phyloP scores from a whole-genome alignment of 2,797 vertebrate species.

The Tapirus indicus region DNA sequence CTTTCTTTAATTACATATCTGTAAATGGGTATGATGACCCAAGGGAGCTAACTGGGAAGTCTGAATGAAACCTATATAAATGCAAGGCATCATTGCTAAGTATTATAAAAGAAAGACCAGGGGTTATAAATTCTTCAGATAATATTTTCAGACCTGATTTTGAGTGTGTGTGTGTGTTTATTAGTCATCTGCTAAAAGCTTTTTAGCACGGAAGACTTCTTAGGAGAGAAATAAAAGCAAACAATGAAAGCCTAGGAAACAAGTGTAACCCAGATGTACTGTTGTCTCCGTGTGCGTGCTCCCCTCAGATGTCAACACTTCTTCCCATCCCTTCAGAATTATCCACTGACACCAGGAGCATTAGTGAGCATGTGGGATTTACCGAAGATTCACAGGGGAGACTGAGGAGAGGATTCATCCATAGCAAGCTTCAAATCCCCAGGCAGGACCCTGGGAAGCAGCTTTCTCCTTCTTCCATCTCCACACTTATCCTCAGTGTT shows the following conservation, averaged over 20 bases:
- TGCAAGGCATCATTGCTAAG: background rate
- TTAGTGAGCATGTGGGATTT: background rate
- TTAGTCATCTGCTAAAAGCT: constrained; percentile 18
- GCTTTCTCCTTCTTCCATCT: background rate
- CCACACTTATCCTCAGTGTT: background rate
- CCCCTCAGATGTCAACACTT: background rate
- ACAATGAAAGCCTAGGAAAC: background rate
- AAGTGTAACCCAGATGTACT: background rate
- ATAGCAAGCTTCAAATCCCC: background rate
- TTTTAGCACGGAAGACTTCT: constrained; percentile 40
- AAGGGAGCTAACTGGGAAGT: background rate
- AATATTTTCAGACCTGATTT: constrained; percentile 46
- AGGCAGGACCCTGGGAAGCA: background rate
- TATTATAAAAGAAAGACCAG: background rate
- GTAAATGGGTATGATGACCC: constrained; percentile 10
- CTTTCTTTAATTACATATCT: constrained; percentile 49
- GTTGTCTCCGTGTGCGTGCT: background rate
- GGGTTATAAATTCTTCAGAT: background rate
- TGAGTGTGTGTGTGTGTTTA: background rate
- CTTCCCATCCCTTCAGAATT: background rate
- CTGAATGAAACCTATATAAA: background rate
- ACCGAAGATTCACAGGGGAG: background rate
- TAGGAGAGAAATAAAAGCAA: constrained; percentile 48
- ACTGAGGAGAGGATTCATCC: background rate
- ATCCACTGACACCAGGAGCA: background rate